Percentiles rank a stretch among this genome's conserved stretches.
phyloP scores from a whole-genome alignment of 2,797 vertebrate genomes.

The Triplophysa yarkandensis region DNA sequence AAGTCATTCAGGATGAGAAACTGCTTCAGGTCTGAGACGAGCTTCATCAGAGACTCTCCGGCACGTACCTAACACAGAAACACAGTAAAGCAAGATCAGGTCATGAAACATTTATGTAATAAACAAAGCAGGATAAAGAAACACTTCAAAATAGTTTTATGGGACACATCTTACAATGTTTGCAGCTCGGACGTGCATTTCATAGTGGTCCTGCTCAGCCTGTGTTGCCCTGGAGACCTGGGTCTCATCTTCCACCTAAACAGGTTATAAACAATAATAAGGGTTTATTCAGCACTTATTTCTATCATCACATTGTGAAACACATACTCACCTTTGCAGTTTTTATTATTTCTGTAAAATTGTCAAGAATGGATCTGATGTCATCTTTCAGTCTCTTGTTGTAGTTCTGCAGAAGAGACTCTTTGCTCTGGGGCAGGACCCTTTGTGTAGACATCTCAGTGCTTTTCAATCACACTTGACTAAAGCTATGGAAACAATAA shows the following conservation, averaged over 20 bases:
- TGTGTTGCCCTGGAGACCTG: constrained; percentile 94
- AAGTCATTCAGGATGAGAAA: constrained; percentile 98
- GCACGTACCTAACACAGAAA: constrained; percentile 86
- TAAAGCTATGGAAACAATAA: constrained; percentile 6
- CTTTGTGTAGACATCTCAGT: constrained; percentile 84
- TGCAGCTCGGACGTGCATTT: constrained; percentile 97
- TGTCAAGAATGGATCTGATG: constrained; percentile 91
- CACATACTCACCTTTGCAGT: constrained; percentile 83
- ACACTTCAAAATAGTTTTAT: too few relatives aligned
- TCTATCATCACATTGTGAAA: not conserved
- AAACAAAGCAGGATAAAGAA: too few relatives aligned
- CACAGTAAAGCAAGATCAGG: constrained; percentile 15
- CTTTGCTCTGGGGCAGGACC: constrained; percentile 92
- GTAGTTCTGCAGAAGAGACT: constrained; percentile 93
- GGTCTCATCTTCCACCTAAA: constrained; percentile 95
- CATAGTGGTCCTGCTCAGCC: constrained; percentile 96
- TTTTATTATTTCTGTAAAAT: constrained; percentile 96
- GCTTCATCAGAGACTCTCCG: constrained; percentile 96
- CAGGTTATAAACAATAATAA: constrained; percentile 4
- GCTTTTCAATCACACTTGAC: not conserved
- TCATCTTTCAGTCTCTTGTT: constrained; percentile 98
- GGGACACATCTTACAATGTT: constrained; percentile 87
- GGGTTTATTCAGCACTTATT: not conserved
- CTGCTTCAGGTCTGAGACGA: constrained; percentile 97
- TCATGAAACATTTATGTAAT: too few relatives aligned